Evolutionary conservation across 1,140 invertebrate genomes (phyloP).

Genomic region (Penaeus vannamei): DNA sequence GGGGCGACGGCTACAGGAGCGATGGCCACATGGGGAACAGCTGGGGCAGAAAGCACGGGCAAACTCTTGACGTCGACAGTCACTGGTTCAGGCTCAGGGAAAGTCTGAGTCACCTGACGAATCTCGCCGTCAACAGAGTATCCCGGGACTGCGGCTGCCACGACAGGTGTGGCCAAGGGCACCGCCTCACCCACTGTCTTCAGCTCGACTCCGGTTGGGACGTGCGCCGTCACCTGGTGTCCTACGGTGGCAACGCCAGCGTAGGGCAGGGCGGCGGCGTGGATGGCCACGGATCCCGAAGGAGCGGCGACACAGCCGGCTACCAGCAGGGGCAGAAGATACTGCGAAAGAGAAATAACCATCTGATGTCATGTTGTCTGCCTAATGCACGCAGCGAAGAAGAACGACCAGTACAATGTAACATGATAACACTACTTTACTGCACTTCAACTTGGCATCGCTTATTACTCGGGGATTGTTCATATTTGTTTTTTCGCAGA

Average conservation of each 20-base stretch:
- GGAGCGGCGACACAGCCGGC: conserved; percentile 49
- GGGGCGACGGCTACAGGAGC: conserved; percentile 28
- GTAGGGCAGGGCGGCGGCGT: background rate
- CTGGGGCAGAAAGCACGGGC: conserved; percentile 17
- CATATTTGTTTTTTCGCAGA: no score
- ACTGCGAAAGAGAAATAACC: conserved; percentile 20
- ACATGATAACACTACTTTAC: no score
- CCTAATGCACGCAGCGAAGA: no score
- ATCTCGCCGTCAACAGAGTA: conserved; percentile 53
- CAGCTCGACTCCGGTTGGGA: background rate
- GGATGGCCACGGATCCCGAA: conserved; percentile 29
- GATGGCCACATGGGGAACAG: conserved; percentile 23
- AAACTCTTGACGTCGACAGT: conserved; percentile 19
- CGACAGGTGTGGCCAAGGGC: no score
- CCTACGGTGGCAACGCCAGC: no score
- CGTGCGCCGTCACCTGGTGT: background rate
- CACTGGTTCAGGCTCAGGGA: background rate
- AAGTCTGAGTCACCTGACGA: conserved; percentile 34
- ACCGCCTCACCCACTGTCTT: no score
- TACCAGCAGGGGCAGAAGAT: conserved; percentile 42
- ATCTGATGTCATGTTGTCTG: background rate
- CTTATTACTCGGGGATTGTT: no score
- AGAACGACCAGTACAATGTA: no score
- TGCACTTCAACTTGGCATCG: no score
- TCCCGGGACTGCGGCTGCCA: conserved; percentile 33